Base-by-base conservation (phyloP, 2,797 vertebrate genomes). In the Tenualosa thibaudeaui region DNA sequence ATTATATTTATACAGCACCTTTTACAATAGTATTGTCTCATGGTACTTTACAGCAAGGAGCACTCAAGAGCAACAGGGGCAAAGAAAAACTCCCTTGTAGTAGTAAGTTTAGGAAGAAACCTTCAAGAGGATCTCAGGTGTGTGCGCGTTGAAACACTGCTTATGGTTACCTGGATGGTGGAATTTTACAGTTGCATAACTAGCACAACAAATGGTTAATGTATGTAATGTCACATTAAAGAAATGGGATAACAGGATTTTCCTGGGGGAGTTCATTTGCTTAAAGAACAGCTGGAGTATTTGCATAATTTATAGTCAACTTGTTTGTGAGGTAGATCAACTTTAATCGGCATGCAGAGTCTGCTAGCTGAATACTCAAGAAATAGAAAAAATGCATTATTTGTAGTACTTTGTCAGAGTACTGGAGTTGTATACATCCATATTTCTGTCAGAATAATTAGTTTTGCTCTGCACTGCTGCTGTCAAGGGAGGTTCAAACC, bases 291-390 rank as follows among this genome's bases (percentile, higher is more conserved):
- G 89, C 91, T 92, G 89, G 88, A 88, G 68, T 50, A 91, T 93
- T 93, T 94, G 91, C 92, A 93, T 93, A 92, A 93, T 92, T 93
- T 88, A 92, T 92, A 85, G 86, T 87, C 58, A 68, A 87, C 78
- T 91, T 89, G 89, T 91, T 91, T 91, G 91, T 86, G 88, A 86
- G 88, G 89, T 90, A 87, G 85, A 89, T 91, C 88, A 91, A 86
- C 62, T 85, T 89, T 78, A 91, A 92, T 92, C 86, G 89, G 84
- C 87, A 90, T 81, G 82, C 88, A 88, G 91, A 88, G 90, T 88
- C 90, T 84, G 86, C 87, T 87, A 87, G 84, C 83, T 89, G 87
- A 86, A 43, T 81, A 62, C 53, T 54, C 40, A 81, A 84, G 86
- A 85, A 62, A 81, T 65, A 83, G 8, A 62, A 51, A 62, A 85